Evolutionary conservation across 2,797 vertebrate genomes (phyloP).

Genomic region (Xyrichtys novacula): DNA sequence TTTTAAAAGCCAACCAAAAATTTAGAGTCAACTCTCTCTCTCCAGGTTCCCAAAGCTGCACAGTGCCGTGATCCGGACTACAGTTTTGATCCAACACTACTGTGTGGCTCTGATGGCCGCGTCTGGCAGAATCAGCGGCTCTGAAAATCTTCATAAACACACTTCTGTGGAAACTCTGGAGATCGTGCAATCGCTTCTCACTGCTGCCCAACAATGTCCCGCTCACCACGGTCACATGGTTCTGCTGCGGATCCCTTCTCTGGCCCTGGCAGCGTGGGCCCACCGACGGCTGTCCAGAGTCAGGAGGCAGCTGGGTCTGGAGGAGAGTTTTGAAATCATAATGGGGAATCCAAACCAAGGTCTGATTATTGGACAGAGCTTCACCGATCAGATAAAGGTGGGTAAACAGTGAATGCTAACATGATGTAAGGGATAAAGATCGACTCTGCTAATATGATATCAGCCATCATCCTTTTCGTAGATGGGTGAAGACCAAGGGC

Average conservation of each 20-base stretch:
- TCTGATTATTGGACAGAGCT: slow-evolving; percentile 90
- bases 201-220: slow-evolving; percentile 89
- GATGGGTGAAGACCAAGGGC: no score
- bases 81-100: slow-evolving; percentile 95
- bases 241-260: slow-evolving; percentile 93
- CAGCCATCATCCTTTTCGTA: no score
- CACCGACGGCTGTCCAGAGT: slow-evolving; percentile 91
- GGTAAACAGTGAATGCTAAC: neutral
- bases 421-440: neutral
- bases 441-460: neutral
- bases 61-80: slow-evolving; percentile 96
- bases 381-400: slow-evolving; percentile 94
- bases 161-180: slow-evolving; percentile 97
- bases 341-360: slow-evolving; percentile 89
- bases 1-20: neutral
- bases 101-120: slow-evolving; percentile 94
- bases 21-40: neutral
- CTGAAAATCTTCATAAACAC: slow-evolving; percentile 90
- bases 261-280: slow-evolving; percentile 91
- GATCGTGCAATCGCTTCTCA: slow-evolving; percentile 93
- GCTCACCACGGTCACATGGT: slow-evolving; percentile 96
- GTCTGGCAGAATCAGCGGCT: slow-evolving; percentile 85
- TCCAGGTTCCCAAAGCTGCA: slow-evolving; percentile 94
- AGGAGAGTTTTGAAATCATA: slow-evolving; percentile 95
- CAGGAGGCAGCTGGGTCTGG: slow-evolving; percentile 91